phyloP scores from a whole-genome alignment of 2,797 vertebrate species.

The Dromococcyx pavoninus region DNA sequence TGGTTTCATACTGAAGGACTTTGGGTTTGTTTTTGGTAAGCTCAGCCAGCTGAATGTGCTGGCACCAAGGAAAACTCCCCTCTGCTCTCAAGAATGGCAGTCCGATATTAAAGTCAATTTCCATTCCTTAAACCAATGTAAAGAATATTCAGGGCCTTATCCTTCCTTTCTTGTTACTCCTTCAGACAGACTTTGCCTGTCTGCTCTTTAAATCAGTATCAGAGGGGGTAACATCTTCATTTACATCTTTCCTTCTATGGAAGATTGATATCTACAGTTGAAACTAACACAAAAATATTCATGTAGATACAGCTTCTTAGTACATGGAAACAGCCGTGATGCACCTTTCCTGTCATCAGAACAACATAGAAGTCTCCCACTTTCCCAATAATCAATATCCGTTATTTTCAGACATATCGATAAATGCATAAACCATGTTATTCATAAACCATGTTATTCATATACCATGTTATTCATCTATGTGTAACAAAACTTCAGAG shows the following conservation, averaged over 20 bases:
- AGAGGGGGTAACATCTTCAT: background rate
- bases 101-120: background rate
- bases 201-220: background rate
- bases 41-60: background rate
- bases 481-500: background rate
- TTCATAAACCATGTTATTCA: background rate
- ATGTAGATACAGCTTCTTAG: background rate
- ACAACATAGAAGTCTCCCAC: background rate
- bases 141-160: background rate
- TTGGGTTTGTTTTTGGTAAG: background rate
- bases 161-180: background rate
- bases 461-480: background rate
- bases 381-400: background rate
- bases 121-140: background rate
- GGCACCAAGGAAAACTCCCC: background rate
- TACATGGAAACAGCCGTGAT: background rate
- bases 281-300: background rate
- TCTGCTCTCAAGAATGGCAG: accelerated
- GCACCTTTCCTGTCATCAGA: background rate
- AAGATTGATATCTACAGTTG: background rate
- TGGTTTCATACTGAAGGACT: slow-evolving; percentile 16
- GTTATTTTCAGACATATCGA: background rate
- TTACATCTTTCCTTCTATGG: background rate
- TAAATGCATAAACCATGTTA: background rate
- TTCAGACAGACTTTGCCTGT: background rate